Evolutionary conservation across 1,140 invertebrate species (phyloP).

Genomic region (Conus betulinus): DNA sequence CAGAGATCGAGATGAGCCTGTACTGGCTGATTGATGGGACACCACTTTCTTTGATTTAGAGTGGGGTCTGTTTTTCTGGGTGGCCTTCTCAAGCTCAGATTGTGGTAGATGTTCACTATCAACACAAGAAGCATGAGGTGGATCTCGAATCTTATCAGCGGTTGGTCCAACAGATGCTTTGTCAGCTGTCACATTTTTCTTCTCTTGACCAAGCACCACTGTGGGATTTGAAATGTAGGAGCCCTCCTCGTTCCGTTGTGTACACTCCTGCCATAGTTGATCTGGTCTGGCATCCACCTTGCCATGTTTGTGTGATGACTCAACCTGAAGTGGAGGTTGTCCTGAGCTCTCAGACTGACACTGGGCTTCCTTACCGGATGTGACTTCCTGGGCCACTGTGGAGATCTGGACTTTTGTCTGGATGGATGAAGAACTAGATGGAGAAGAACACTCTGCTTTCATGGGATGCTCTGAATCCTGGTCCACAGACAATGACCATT

Average conservation of each 20-base stretch:
- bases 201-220: background rate
- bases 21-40: background rate
- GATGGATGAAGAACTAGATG: too few relatives aligned
- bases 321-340: background rate
- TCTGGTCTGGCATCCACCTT: background rate
- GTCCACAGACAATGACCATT: background rate
- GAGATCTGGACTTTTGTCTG: too few relatives aligned
- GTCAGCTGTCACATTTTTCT: background rate
- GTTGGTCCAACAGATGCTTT: too few relatives aligned
- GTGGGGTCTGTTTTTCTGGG: background rate
- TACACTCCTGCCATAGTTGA: background rate
- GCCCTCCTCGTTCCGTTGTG: background rate
- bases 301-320: background rate
- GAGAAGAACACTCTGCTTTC: too few relatives aligned
- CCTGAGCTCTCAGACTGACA: background rate
- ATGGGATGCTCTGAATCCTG: background rate
- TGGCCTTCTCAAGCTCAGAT: too few relatives aligned
- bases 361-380: too few relatives aligned
- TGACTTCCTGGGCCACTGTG: too few relatives aligned
- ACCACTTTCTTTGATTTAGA: background rate
- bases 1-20: constrained; percentile 29
- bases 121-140: too few relatives aligned
- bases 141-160: too few relatives aligned
- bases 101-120: too few relatives aligned
- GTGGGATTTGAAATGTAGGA: background rate